phyloP scores from a whole-genome alignment of 2,113 vertebrate species.

The Emydocephalus ijimae region DNA sequence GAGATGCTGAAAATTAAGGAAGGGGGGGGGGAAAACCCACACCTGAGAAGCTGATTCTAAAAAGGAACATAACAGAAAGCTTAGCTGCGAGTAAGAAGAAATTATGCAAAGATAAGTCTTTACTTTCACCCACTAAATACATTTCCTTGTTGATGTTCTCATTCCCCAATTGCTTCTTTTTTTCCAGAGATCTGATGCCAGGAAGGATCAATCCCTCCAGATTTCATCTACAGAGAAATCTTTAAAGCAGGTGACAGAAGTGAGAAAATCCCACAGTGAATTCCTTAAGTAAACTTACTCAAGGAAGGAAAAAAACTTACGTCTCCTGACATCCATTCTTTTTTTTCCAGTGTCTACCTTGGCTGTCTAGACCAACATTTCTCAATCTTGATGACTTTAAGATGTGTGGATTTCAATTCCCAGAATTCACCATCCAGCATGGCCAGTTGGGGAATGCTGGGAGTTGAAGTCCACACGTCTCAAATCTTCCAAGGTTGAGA shows the following conservation, averaged over 20 bases:
- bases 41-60: not conserved
- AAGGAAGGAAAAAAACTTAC: not conserved
- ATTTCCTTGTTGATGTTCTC: not conserved
- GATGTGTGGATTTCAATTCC: not conserved
- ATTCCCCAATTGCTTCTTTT: not conserved
- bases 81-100: not conserved
- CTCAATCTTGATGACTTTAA: not conserved
- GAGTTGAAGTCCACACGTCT: not conserved
- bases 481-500: not conserved
- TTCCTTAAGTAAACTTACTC: not conserved
- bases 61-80: not conserved
- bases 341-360: not conserved
- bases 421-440: not conserved
- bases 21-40: not conserved
- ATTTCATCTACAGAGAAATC: not conserved
- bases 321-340: not conserved
- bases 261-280: not conserved
- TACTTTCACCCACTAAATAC: constrained; percentile 2
- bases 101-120: not conserved
- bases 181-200: not conserved
- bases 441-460: too few species aligned
- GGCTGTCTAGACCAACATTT: not conserved
- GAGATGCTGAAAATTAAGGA: constrained; percentile 17
- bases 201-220: not conserved
- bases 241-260: not conserved